Evolutionary conservation across 1,140 invertebrate genomes (phyloP), one percentile per base, ranked within the genome.

Genomic region (Batillaria attramentaria): DNA sequence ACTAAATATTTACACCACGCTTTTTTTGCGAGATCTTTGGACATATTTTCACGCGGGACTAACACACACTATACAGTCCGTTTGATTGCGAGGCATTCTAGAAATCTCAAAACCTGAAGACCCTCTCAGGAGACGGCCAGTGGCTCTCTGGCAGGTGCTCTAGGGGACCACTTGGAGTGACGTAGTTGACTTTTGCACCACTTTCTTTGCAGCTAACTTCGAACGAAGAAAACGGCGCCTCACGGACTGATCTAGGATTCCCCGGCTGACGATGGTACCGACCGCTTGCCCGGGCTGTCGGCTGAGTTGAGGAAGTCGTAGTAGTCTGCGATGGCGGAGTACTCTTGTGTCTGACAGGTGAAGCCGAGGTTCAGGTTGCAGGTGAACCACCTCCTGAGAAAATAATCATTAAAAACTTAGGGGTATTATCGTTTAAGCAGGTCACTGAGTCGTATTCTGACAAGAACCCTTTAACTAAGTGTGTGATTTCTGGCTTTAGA

Each of bases 321-420:
- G 81, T 85, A 83, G 50, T 86, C 82, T 13, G 85, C 85, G 33
- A 86, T 85, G 31, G 79, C 78, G 0, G 82, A 81, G 72, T 86
- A 86, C 65, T 86, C 82, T 62, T 87, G 79, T 20, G 85, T 85
- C 65, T 85, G 85, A 60, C 84, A 87, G 42, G 85, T 83, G 79
- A 87, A 85, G 4, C 85, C 85, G 0, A 87, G 76, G 68, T 85
- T 87, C 20, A 84, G 41, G 33, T 85, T 83, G 46, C 85, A 87
- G 41, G 81, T 83, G 72, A n/a, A 81, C 68, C 84, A 80, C 39
- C 84, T 85, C 70, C 84, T 87, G 68, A 18, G 76, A 81, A 50
- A 62, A 43, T 31, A 39, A 37, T 42, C n/a, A 1, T 54, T 35
- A 18, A n/a, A 5, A 28, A 50, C 28, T 3, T n/a, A 13, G 24